These are phyloP conservation scores for Eupeodes latifasciatus DNA, from an alignment of 2,888 invertebrate species.

Conservation along the genomic window DNA sequence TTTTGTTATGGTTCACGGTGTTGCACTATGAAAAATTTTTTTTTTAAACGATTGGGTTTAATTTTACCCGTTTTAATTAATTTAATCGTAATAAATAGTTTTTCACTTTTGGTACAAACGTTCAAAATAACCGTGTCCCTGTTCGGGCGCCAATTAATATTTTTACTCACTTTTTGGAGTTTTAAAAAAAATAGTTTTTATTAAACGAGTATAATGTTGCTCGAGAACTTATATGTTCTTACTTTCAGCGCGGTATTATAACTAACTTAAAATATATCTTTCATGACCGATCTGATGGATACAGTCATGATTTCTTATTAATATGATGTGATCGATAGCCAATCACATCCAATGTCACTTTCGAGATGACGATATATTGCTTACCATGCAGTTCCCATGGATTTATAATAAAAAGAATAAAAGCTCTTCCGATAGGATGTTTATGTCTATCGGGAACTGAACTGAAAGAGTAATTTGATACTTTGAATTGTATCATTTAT, in stretches of 20 bases:
- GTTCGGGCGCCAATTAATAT: too few species aligned
- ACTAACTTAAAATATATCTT: background rate
- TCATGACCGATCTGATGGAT: background rate
- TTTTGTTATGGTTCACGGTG: too few species aligned
- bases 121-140: too few species aligned
- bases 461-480: background rate
- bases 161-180: too few species aligned
- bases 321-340: background rate
- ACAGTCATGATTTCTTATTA: background rate
- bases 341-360: background rate
- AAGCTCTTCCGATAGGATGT: background rate
- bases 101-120: too few species aligned
- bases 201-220: too few species aligned
- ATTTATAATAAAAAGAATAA: background rate
- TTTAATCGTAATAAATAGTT: too few species aligned
- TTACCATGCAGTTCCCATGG: background rate
- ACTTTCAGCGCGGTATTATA: background rate
- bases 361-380: background rate
- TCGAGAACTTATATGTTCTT: too few species aligned
- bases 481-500: background rate
- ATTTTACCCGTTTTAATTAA: too few species aligned
- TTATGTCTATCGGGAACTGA: background rate
- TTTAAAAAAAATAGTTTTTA: too few species aligned
- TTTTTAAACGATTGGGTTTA: too few species aligned
- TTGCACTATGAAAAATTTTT: too few species aligned